These are phyloP conservation scores for Leucopsar rothschildi DNA, from an alignment of 2,113 vertebrate genomes.

Conservation along the genomic window DNA sequence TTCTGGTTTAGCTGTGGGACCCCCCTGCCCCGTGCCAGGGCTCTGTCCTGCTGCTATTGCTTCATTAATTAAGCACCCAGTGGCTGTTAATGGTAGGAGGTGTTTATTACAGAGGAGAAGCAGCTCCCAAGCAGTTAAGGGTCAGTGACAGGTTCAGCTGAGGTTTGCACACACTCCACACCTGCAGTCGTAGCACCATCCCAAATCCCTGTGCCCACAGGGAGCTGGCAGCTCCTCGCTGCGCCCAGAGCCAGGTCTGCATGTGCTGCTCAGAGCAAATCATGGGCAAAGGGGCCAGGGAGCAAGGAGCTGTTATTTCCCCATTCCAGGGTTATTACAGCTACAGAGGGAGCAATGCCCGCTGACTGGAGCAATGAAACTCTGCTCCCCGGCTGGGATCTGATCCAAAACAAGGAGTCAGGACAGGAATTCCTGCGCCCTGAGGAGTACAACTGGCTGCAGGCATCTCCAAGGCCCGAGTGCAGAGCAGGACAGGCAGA, in stretches of 20 bases:
- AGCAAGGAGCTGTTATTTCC: background rate
- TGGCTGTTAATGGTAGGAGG: constrained; percentile 24
- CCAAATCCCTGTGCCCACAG: rapidly evolving
- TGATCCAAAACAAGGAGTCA: rapidly evolving
- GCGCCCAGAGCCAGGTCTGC: rapidly evolving
- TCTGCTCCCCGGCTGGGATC: background rate
- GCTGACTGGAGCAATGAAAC: background rate
- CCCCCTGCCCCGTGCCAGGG: constrained; percentile 43
- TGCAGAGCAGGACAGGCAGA: background rate
- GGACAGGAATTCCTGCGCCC: background rate
- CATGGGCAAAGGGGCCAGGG: rapidly evolving
- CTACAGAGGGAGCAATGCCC: background rate
- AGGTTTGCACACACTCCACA: background rate
- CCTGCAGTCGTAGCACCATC: rapidly evolving
- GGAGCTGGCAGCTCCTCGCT: background rate
- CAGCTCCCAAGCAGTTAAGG: background rate
- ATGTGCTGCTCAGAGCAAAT: rapidly evolving
- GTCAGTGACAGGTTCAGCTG: background rate
- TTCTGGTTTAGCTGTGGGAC: constrained; percentile 53
- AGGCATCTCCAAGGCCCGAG: rapidly evolving
- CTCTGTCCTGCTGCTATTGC: constrained; percentile 38
- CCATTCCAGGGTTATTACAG: background rate
- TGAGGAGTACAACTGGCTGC: background rate
- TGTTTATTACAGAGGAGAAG: background rate
- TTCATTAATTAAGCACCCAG: constrained; percentile 64